These are phyloP conservation scores for Peribatodes rhomboidaria DNA, from an alignment of 2,888 invertebrate species.

Conservation along the genomic window DNA sequence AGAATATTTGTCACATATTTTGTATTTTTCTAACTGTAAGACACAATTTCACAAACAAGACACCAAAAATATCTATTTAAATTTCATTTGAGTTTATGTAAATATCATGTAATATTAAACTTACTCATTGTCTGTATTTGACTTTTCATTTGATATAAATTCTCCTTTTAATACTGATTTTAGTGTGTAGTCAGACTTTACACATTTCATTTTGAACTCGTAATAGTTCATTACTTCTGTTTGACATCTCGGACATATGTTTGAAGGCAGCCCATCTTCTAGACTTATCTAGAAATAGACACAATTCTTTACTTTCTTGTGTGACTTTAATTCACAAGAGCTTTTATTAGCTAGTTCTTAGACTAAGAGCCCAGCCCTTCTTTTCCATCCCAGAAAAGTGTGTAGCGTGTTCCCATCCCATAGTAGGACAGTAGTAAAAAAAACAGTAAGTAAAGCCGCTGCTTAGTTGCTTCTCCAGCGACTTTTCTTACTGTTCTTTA, in stretches of 20 bases:
- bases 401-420: too few species aligned
- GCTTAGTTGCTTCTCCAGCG: too few species aligned
- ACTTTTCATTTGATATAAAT: constrained; percentile 52
- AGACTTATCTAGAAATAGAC: constrained; percentile 20
- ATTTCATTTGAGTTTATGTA: neutral
- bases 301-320: neutral
- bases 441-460: neutral
- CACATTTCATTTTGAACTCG: constrained; percentile 77
- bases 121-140: constrained; percentile 9
- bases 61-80: neutral
- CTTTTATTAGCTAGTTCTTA: too few species aligned
- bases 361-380: too few species aligned
- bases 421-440: too few species aligned
- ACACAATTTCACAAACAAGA: neutral
- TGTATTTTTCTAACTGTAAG: too few species aligned
- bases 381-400: too few species aligned
- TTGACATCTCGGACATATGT: constrained; percentile 66
- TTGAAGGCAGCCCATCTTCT: constrained; percentile 61
- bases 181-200: constrained; percentile 68
- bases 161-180: constrained; percentile 62
- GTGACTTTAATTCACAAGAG: too few species aligned
- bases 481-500: too few species aligned
- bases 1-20: too few species aligned
- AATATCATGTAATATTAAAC: constrained; percentile 8
- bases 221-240: constrained; percentile 66